phyloP scores from a whole-genome alignment of 1,140 invertebrate species.

The Drosophila trapezifrons region DNA sequence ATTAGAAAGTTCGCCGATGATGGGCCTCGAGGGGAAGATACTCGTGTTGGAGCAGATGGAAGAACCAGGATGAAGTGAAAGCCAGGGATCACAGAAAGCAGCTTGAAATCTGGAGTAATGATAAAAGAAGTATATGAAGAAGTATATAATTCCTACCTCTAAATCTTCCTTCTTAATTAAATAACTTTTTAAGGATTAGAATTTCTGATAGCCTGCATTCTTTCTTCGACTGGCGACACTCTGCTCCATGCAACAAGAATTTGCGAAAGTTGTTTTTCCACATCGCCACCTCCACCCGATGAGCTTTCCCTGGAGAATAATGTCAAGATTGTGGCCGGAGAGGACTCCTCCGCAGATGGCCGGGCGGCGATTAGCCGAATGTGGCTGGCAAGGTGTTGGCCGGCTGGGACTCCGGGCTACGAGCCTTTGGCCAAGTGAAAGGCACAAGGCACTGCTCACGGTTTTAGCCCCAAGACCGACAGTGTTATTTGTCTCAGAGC shows the following conservation, averaged over 20 bases:
- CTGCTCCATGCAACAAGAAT: constrained; percentile 18
- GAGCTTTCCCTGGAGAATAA: constrained; percentile 23
- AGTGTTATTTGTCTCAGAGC: constrained; percentile 25
- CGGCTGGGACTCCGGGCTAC: constrained; percentile 18
- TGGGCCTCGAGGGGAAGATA: constrained; percentile 10
- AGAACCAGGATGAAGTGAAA: constrained; percentile 38
- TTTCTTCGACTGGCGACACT: constrained; percentile 5
- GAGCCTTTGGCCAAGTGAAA: constrained; percentile 62
- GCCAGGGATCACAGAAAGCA: constrained; percentile 2
- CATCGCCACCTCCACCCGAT: constrained; percentile 7
- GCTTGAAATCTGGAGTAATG: not conserved
- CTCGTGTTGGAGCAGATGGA: not conserved
- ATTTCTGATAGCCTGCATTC: constrained; percentile 5
- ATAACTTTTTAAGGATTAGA: constrained; percentile 7
- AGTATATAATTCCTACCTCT: no score
- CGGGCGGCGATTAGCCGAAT: constrained; percentile 52
- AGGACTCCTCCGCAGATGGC: constrained; percentile 54
- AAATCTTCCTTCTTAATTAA: not conserved
- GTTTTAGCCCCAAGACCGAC: constrained; percentile 53
- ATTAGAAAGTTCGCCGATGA: constrained; percentile 56
- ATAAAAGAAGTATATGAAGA: not conserved
- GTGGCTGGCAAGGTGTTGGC: constrained; percentile 65
- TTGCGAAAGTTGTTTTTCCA: constrained; percentile 58
- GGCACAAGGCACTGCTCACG: constrained; percentile 65
- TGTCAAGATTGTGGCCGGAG: constrained; percentile 35